Evolutionary conservation across 2,888 invertebrate species (phyloP).

Genomic region (Cantharis flavilabris): DNA sequence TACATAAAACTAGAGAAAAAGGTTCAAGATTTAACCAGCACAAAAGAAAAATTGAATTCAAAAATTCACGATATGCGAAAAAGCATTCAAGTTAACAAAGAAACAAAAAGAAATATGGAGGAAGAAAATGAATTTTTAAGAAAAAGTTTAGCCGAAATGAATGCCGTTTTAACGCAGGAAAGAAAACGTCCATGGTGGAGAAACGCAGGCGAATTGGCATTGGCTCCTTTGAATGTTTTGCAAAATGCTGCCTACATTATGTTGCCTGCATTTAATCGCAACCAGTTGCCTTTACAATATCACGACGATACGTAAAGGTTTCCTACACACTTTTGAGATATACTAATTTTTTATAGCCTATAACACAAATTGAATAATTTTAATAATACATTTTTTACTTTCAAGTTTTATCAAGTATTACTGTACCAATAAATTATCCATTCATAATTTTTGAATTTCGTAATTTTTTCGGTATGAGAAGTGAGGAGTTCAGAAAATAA

Average conservation of each 20-base stretch:
- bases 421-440: constrained; percentile 13
- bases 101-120: constrained; percentile 3
- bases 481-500: no score
- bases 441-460: background rate
- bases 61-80: constrained; percentile 4
- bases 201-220: constrained; percentile 16
- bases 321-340: background rate
- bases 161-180: constrained; percentile 6
- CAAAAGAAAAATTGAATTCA: background rate
- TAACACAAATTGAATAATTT: background rate
- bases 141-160: background rate
- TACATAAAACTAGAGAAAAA: background rate
- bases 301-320: background rate
- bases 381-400: background rate
- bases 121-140: constrained; percentile 13
- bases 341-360: background rate
- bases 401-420: constrained; percentile 13
- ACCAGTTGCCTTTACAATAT: background rate
- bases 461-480: no score
- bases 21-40: background rate
- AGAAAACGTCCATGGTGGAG: constrained; percentile 22
- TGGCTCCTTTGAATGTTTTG: constrained; percentile 11
- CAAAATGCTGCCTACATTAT: constrained; percentile 14
- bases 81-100: background rate
- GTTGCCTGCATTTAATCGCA: constrained; percentile 6